Percentiles rank a stretch among this genome's conserved stretches.
phyloP scores from a whole-genome alignment of 2,113 vertebrate genomes.

The Gymnarchus niloticus region DNA sequence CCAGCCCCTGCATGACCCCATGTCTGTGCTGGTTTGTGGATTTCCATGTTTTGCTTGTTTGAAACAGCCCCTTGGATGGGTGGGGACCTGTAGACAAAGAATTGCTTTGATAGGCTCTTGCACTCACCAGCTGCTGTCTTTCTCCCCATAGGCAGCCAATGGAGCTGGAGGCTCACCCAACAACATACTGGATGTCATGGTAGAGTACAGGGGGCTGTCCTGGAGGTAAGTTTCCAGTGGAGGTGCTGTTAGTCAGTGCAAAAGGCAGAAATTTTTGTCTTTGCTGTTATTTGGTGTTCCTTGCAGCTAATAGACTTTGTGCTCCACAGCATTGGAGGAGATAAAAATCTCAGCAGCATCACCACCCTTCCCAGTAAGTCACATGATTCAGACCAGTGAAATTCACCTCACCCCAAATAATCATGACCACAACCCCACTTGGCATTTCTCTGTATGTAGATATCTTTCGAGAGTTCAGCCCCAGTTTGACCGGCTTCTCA shows the following conservation, averaged over 20 bases:
- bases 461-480: conserved; percentile 75
- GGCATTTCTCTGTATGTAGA: conserved; percentile 60
- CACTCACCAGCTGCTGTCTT: background rate
- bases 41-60: background rate
- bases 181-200: conserved; percentile 60
- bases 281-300: background rate
- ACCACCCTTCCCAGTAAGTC: conserved; percentile 88
- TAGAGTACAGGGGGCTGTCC: conserved; percentile 78
- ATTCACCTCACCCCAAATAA: background rate
- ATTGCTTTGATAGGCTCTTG: background rate
- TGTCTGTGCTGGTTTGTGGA: background rate
- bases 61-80: background rate
- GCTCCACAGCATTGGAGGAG: conserved; percentile 76
- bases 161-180: conserved; percentile 68
- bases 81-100: background rate
- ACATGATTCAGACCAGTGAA: background rate
- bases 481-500: conserved; percentile 64
- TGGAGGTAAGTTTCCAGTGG: conserved; percentile 68
- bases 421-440: background rate
- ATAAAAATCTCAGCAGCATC: conserved; percentile 61
- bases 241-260: background rate
- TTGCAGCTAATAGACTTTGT: conserved; percentile 8
- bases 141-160: conserved; percentile 70
- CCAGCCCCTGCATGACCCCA: no score
- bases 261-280: background rate